Conservation (phyloP, 1,140 invertebrate genomes). For the Magallana ariakensis region DNA sequence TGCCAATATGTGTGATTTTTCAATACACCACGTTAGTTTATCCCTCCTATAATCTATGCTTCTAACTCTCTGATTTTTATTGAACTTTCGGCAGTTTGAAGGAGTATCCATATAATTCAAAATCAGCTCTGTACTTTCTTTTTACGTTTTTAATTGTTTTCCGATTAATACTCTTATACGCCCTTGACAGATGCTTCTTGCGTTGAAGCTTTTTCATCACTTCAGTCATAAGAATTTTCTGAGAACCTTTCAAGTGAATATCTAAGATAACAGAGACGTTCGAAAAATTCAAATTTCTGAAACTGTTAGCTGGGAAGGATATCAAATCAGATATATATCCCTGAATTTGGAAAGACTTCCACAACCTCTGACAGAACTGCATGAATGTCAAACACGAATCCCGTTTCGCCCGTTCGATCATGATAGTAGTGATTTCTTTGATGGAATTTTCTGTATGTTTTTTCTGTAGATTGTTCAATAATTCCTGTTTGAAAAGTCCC, state of each 20-base stretch:
- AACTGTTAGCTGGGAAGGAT: slow-evolving; percentile 13
- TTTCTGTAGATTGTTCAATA: not conserved
- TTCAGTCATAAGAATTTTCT: not conserved
- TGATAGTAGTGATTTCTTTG: not conserved
- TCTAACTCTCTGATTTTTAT: not conserved
- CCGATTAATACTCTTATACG: not conserved
- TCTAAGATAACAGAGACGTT: not conserved
- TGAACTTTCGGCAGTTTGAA: not conserved
- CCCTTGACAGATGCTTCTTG: not conserved
- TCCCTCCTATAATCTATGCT: too few species aligned
- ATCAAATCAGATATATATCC: slow-evolving; percentile 48
- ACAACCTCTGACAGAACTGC: slow-evolving; percentile 28
- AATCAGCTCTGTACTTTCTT: not conserved
- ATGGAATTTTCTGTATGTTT: slow-evolving; percentile 1
- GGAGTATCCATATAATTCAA: not conserved
- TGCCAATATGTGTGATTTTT: too few species aligned
- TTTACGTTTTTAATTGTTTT: not conserved
- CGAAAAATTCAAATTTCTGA: not conserved
- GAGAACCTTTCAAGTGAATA: not conserved
- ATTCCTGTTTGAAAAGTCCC: not conserved
- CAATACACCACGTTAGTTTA: too few species aligned
- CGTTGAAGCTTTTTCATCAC: not conserved
- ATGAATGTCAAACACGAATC: slow-evolving; percentile 2
- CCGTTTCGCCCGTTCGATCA: not conserved
- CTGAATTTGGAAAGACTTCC: slow-evolving; percentile 53